Base-by-base conservation (phyloP, 2,797 vertebrate genomes). In the Mastacembelus armatus region DNA sequence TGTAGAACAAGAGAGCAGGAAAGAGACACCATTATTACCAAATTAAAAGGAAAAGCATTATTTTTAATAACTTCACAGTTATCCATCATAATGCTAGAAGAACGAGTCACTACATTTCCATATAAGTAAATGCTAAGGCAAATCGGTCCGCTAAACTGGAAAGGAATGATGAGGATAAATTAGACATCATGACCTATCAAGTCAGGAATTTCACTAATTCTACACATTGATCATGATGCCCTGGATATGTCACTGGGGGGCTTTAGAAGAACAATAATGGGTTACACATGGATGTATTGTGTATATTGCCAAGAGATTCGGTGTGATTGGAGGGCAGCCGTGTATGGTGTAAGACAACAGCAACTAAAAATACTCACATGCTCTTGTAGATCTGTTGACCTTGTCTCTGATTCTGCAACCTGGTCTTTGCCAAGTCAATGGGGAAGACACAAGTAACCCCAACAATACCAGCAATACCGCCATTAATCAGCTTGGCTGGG, bases 381-480 rank as follows among this genome's bases (percentile, higher is more conserved):
- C 71, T 95, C 81, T 88, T 95, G 91, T 96, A 96, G 78, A 93
- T 86, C 73, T 94, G 94, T 33, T 95, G 94, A 10, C 95, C 94
- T 18, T 5, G 85, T 83, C 95, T 93, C 77, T 96, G 95, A 82
- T 96, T 96, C 85, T 96, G 95, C 14, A 96, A 84, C 77, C 95
- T 91, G 60, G 95, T 96, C 78, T 96, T 96, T 62, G 88, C 93
- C 85, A 96, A 86, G 79, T 96, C 95, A 67, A 96, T 93, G 66
- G 95, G 95, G 71, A 96, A 96, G 33, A 96, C 94, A 36, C 95
- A 96, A 11, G 95, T 95, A 16, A 96, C 95, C 11, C 95, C 95
- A 71, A 95, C 94, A 26, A 96, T 91, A 48, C 95, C 95, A 22
- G 95, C 95, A 71, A 95, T 89, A n/a, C 95, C 95, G 5, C 95